These are phyloP conservation scores for Drosophila demipolita DNA, from an alignment of 2,888 invertebrate species.

Conservation along the genomic window DNA sequence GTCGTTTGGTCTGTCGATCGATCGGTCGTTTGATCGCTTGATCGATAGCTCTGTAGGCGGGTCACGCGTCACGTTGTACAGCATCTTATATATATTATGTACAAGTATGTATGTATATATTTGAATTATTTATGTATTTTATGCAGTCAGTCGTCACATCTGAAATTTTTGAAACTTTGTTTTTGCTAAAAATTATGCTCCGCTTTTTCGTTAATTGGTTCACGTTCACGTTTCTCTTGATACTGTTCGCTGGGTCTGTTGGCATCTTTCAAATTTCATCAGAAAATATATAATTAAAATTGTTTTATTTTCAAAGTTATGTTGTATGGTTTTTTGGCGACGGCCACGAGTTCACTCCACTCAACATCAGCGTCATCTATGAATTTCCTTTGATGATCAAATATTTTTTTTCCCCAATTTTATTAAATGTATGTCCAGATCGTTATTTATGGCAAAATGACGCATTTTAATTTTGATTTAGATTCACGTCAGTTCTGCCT, in stretches of 20 bases:
- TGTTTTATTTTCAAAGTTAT: constrained; percentile 47
- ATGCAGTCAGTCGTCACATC: constrained; percentile 60
- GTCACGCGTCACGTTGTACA: constrained; percentile 74
- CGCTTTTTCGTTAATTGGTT: constrained; percentile 60
- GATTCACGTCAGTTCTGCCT: constrained; percentile 32
- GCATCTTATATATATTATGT: constrained; percentile 27
- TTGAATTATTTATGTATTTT: constrained; percentile 72
- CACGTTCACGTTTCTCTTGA: constrained; percentile 69
- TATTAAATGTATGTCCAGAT: constrained; percentile 24
- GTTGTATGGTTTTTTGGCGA: constrained; percentile 39
- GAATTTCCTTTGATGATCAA: constrained; percentile 74
- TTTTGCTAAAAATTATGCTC: constrained; percentile 30
- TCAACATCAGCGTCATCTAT: constrained; percentile 55
- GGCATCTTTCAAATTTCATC: constrained; percentile 64
- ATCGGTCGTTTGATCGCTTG: constrained; percentile 61
- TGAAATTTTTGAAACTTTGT: constrained; percentile 36
- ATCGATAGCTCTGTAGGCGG: constrained; percentile 79
- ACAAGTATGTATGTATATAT: constrained; percentile 15
- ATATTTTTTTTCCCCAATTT: constrained; percentile 37
- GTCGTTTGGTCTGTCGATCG: constrained; percentile 29
- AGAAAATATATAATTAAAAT: constrained; percentile 61
- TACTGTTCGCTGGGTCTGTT: constrained; percentile 53
- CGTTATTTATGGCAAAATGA: constrained; percentile 65
- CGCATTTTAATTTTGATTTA: constrained; percentile 61
- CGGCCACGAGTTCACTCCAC: constrained; percentile 77